A percentile compares a stretch with the other conserved stretches of the same genome.
Evolutionary conservation across 2,113 vertebrate species (phyloP).

Genomic region (Cynocephalus volans): DNA sequence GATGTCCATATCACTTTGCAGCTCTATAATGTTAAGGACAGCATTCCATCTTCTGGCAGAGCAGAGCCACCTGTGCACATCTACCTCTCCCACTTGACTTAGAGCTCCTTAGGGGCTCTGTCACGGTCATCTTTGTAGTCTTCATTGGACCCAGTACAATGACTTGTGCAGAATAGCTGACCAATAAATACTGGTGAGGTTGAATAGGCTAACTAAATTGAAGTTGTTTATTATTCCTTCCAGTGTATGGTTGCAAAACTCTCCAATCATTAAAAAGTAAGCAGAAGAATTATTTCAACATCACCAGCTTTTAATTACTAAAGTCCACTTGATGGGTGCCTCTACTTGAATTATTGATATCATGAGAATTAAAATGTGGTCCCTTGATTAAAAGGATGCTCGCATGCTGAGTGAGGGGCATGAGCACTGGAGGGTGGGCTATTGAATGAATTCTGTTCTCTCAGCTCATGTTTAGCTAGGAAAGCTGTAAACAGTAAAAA

Average conservation of each 20-base stretch:
- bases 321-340: constrained; percentile 53
- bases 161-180: constrained; percentile 17
- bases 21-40: background rate
- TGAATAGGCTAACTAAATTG: constrained; percentile 65
- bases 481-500: constrained; percentile 36
- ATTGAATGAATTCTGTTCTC: constrained; percentile 47
- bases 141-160: constrained; percentile 8
- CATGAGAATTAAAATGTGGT: constrained; percentile 64
- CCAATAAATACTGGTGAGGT: constrained; percentile 10
- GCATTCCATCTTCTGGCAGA: background rate
- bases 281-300: constrained; percentile 66
- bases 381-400: constrained; percentile 66
- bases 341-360: constrained; percentile 66
- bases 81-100: background rate
- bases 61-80: background rate
- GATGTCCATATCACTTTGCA: background rate
- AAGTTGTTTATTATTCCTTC: constrained; percentile 56
- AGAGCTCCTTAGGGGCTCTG: background rate
- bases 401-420: background rate
- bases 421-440: background rate
- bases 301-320: constrained; percentile 75
- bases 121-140: constrained; percentile 5
- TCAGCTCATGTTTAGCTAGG: background rate
- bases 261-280: constrained; percentile 56
- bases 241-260: constrained; percentile 36